Conservation (phyloP, 1,140 invertebrate genomes). For the Diprion similis region DNA sequence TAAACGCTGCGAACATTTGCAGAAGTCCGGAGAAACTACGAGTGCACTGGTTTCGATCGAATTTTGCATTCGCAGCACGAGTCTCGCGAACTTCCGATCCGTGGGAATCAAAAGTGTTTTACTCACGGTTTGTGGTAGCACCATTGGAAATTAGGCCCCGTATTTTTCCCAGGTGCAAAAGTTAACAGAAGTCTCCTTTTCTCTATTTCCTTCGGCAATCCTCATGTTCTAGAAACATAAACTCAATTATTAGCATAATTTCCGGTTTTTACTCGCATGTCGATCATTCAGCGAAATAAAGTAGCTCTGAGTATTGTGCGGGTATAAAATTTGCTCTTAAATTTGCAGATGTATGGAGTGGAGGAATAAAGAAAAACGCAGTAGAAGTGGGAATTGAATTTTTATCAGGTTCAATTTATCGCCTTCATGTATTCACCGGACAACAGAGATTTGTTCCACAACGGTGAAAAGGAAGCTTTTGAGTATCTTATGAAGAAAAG, state of each 20-base stretch:
- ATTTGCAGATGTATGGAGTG: background rate
- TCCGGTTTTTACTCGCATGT: no score
- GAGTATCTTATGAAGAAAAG: background rate
- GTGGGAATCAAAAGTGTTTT: background rate
- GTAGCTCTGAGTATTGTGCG: no score
- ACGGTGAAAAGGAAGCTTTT: background rate
- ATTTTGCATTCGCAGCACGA: background rate
- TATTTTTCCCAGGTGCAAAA: no score
- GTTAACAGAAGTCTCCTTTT: no score
- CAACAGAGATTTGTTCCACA: background rate
- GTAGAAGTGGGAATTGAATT: background rate
- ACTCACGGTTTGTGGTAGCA: background rate
- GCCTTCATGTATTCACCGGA: background rate
- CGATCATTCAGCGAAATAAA: no score
- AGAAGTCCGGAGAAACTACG: background rate
- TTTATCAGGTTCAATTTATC: background rate
- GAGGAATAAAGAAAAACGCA: background rate
- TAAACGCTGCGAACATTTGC: conserved; percentile 1
- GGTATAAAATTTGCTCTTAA: no score
- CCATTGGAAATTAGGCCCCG: background rate
- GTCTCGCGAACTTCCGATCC: background rate
- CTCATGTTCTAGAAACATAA: no score
- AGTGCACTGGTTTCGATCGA: background rate
- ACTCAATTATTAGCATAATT: no score
- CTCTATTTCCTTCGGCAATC: no score